These are phyloP conservation scores for Channa maculata DNA, from an alignment of 2,113 vertebrate genomes.

Conservation along the genomic window DNA sequence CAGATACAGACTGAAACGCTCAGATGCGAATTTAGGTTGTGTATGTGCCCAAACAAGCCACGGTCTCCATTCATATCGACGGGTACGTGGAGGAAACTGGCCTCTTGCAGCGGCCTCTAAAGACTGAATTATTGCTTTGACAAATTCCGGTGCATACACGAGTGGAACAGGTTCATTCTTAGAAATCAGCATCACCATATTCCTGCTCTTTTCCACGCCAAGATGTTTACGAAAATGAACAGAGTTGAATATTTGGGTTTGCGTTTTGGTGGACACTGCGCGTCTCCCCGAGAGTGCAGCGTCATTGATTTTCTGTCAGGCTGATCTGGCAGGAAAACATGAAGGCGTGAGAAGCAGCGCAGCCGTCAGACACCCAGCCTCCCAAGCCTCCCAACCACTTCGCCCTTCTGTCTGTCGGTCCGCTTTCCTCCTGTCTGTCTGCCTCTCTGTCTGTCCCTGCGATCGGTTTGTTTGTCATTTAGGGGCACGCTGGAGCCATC, in stretches of 20 bases:
- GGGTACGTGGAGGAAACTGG: background rate
- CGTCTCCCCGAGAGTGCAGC: constrained; percentile 63
- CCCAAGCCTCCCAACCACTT: background rate
- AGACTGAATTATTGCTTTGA: background rate
- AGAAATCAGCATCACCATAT: constrained; percentile 4
- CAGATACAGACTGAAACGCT: too few species aligned
- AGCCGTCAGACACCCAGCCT: constrained; percentile 42
- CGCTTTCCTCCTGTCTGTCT: constrained; percentile 2
- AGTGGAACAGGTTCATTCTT: background rate
- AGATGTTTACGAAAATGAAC: too few species aligned
- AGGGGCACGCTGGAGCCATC: too few species aligned
- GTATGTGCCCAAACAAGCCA: background rate
- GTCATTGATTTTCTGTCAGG: constrained; percentile 75
- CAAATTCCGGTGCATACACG: constrained; percentile 51
- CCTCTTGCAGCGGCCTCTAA: background rate
- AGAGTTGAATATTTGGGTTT: background rate
- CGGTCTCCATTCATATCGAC: background rate
- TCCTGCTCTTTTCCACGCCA: background rate
- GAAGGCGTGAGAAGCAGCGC: constrained; percentile 64
- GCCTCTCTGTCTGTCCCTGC: background rate
- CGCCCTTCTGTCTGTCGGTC: background rate
- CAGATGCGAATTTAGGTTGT: background rate
- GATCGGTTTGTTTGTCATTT: too few species aligned
- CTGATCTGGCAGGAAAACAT: constrained; percentile 58
- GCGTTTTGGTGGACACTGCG: constrained; percentile 13